Base-by-base conservation (phyloP, 2,888 invertebrate species). In the Chrysolina haemoptera region DNA sequence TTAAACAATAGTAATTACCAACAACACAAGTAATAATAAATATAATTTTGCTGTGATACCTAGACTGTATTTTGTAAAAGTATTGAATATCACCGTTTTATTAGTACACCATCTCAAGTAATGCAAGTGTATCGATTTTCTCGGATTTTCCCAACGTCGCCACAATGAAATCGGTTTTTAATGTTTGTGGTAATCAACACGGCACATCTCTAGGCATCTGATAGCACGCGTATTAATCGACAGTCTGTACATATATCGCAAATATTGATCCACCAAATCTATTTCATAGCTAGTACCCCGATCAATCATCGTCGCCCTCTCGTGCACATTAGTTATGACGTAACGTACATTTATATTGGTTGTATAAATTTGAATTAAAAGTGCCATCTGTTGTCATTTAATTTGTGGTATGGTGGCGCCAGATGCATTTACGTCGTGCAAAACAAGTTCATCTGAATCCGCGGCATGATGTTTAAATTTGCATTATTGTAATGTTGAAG, bases 341-440 rank as follows among this genome's bases (percentile, higher is more conserved):
- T 18, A 43, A 50, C 46, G 50, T 46, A 55, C 71, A 62, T 74
- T 70, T 70, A 66, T 41, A 69, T 70, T 74, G 59, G 68, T 74
- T 67, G 53, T 65, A 68, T 65, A 53, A 68, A 71, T 64, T 74
- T 68, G 71, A 68, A 74, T 71, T 65, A 71, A 68, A 71, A 74
- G 64, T 68, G 41, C 65, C 74, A 74, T 74, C 71, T 74, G 74
- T 71, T 70, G 71, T 68, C 71, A 62, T 74, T 74, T 74, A 68
- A 71, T 74, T 74, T 55, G 74, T 62, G 68, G 71, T 68, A 67
- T 55, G 48, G 27, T 43, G 68, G 41, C 71, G 71, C 65, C 71
- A 74, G 68, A 64, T 71, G 74, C 22, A 63, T 74, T 74, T 71
- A 40, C 46, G 62, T 63, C 59, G 20, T 64, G 59, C 59, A 27